Evolutionary conservation across 2,888 invertebrate genomes (phyloP), one percentile per base, ranked within the genome.

Genomic region (Pachymerium ferrugineum): DNA sequence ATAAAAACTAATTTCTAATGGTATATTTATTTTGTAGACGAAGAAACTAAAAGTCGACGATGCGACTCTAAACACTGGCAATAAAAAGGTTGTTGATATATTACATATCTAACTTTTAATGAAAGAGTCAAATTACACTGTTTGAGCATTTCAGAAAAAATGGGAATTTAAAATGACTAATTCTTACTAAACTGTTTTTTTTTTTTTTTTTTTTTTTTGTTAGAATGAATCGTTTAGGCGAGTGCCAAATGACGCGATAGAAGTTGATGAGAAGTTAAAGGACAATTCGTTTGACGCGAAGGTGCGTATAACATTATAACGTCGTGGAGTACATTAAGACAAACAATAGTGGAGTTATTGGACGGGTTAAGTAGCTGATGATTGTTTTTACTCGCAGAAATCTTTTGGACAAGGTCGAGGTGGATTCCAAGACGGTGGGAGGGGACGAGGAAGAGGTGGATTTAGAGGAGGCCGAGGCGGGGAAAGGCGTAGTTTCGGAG

Each of bases 381-480:
- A 3, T 12, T 35, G 14, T 22, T 67, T 67, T 16, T 67, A n/a
- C 67, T 25, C 67, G 25, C 67, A 67, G 28, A 67, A 35, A 35
- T 8, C 4, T 5, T 16, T 16, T 67, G 67, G 67, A 10, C 67
- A 22, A 4, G 25, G 25, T 25, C 28, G 67, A 22, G 67, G 29
- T 22, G 67, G 29, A 4, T 67, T 16, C 3, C 10, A 22, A 74
- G 67, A 31, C 72, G 22, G 70, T 73, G 29, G 29, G 28, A 10
- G 12, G 12, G 14, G 35, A n/a, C 3, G 29, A 10, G 30, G 70
- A 68, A 47, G 22, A 68, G 72, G 75, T 28, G 76, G 76, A 38
- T 74, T 74, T 73, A 76, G 85, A 76, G 84, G 84, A 31, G 83
- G 85, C 6, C 78, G 78, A 33, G 78, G 80, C 8, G 67, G 76